Evolutionary conservation across 37 sponge, comb jelly and placozoan species (phyloP), one percentile per base, ranked within the genome.

Genomic region (Eunapius fragilis): DNA sequence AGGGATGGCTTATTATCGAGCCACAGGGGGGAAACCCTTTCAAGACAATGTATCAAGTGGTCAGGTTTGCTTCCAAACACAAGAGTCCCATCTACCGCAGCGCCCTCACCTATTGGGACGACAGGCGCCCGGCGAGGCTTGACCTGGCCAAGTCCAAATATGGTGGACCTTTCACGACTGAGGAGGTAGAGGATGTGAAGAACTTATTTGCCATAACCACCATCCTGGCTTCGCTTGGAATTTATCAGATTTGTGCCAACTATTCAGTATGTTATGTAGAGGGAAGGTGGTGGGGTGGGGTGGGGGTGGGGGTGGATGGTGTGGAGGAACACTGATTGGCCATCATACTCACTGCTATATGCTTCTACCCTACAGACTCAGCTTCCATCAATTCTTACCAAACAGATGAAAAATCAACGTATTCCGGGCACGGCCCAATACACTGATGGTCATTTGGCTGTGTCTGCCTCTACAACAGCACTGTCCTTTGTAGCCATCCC

Each of bases 121-220:
- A 70, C 31, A 72, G 35, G 36, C 41, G 23, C 24, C 82, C 72
- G n/a, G 32, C 33, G 6, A 31, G 82, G 25, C 24, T 82, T 14
- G 82, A 82, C 35, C 71, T 82, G 9, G 82, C 72, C 72, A 82
- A 82, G 35, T 25, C 2, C 38, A 82, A 82, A 38, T 82, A 82
- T 70, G 82, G 82, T 31, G 82, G 82, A 7, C 82, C 82, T 31
- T 33, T 35, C 38, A 82, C 71, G 17, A 26, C 74, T 25, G 74
- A 2, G 17, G 30, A 26, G 74, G 13, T 0, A 2, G 41, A 6
- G 6, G 6, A 41, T 41, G 6, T 41, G 41, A 82, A 82, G 38
- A 82, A 47, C 31, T 82, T 82, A 0, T 69, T 69, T 14, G 36
- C 37, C 34, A 70, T 82, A 19, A n/a, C 69, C 1, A 9, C 70